Evolutionary conservation across 2,888 invertebrate genomes (phyloP).

Genomic region (Oxytorus armatus): DNA sequence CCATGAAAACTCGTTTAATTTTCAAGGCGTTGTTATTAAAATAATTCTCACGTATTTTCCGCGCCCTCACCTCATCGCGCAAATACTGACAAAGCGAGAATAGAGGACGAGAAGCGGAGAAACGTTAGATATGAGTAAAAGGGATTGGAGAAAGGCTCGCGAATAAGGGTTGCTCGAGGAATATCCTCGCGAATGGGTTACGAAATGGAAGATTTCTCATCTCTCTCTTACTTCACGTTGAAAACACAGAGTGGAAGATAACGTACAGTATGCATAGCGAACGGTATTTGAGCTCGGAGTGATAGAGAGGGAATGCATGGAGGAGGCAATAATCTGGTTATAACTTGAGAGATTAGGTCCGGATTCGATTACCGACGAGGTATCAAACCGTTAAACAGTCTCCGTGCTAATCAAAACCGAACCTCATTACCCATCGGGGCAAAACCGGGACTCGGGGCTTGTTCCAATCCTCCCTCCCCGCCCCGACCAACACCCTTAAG

Average conservation of each 20-base stretch:
- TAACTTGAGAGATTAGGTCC: conserved; percentile 85
- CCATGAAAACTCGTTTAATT: background rate
- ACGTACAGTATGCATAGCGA: conserved; percentile 40
- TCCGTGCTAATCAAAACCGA: conserved; percentile 85
- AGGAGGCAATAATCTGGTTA: conserved; percentile 85
- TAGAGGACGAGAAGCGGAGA: background rate
- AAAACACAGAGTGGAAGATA: conserved; percentile 32
- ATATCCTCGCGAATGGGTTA: conserved; percentile 62
- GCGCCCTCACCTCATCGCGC: background rate
- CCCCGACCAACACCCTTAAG: conserved; percentile 60
- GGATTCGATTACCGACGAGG: conserved; percentile 85
- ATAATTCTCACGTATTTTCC: background rate
- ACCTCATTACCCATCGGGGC: conserved; percentile 83
- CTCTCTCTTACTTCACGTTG: conserved; percentile 29
- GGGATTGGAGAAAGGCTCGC: conserved; percentile 55
- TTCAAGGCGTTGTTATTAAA: background rate
- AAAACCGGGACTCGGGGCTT: conserved; percentile 70
- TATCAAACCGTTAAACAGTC: conserved; percentile 85
- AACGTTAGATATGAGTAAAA: conserved; percentile 7
- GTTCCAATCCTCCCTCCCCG: conserved; percentile 56
- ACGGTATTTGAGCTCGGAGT: conserved; percentile 62
- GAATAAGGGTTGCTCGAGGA: conserved; percentile 62
- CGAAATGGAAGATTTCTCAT: conserved; percentile 68
- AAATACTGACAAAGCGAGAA: background rate
- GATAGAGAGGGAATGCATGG: conserved; percentile 80